phyloP scores from a whole-genome alignment of 1,140 invertebrate genomes.

The Eumaeus atala region DNA sequence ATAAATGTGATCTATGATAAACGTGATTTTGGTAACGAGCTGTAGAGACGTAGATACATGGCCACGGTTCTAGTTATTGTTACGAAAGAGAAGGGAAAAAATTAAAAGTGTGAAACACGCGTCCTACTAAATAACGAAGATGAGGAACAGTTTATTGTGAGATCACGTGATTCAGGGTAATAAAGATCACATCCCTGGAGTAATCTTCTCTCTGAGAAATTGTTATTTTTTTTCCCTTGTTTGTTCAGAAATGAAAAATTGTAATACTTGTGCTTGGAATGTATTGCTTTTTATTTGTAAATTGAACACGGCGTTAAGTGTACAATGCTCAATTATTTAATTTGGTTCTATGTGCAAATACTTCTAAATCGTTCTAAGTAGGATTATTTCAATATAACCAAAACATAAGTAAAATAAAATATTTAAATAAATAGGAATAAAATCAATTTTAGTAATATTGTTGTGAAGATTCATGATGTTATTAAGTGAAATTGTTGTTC shows the following conservation, averaged over 20 bases:
- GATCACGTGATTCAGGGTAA: slow-evolving; percentile 65
- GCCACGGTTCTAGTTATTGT: slow-evolving; percentile 44
- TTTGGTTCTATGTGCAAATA: too few species aligned
- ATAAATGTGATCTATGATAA: slow-evolving; percentile 70
- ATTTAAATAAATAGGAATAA: too few species aligned
- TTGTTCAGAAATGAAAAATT: slow-evolving; percentile 49
- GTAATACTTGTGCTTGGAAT: slow-evolving; percentile 31
- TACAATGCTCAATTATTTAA: too few species aligned
- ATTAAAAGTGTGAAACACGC: slow-evolving; percentile 56
- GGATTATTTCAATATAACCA: too few species aligned
- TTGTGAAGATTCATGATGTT: too few species aligned
- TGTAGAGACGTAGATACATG: slow-evolving; percentile 53
- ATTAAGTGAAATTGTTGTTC: too few species aligned
- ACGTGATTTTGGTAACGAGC: slow-evolving; percentile 67
- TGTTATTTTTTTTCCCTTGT: slow-evolving; percentile 51
- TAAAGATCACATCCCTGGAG: slow-evolving; percentile 54
- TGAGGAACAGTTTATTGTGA: slow-evolving; percentile 68
- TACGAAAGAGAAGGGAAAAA: slow-evolving; percentile 40
- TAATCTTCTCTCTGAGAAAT: slow-evolving; percentile 61
- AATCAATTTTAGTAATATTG: too few species aligned
- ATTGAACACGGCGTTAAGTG: background rate
- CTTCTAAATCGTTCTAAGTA: too few species aligned
- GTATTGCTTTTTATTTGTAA: slow-evolving; percentile 4
- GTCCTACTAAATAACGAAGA: slow-evolving; percentile 58
- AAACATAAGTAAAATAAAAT: too few species aligned